A percentile compares a stretch with the other conserved stretches of the same genome.
Evolutionary conservation across 1,140 invertebrate species (phyloP).

Genomic region (Hesperophylax magnus): DNA sequence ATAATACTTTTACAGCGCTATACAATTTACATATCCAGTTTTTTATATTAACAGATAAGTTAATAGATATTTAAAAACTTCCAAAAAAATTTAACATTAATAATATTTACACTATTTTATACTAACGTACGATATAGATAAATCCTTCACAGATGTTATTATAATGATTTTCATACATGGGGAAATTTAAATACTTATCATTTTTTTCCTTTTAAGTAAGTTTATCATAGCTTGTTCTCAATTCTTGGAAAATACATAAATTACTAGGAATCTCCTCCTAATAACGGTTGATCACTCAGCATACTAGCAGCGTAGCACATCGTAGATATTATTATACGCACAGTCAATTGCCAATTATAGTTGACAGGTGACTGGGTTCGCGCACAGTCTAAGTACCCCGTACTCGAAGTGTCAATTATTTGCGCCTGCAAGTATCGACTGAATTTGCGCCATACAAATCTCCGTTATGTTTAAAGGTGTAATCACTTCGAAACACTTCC

Average conservation of each 20-base stretch:
- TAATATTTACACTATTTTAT: no score
- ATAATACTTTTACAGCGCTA: no score
- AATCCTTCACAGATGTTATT: neutral
- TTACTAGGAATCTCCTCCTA: neutral
- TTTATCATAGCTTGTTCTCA: neutral
- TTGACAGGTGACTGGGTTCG: neutral
- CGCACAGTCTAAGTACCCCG: neutral
- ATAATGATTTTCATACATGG: no score
- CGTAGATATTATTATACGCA: neutral
- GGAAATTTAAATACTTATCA: neutral
- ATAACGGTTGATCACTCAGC: conserved; percentile 1
- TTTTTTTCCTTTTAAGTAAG: neutral
- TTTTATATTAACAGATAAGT: no score
- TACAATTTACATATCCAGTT: no score
- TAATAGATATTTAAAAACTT: no score
- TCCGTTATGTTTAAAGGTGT: no score
- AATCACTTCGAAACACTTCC: no score
- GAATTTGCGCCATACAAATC: neutral
- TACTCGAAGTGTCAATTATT: conserved; percentile 14
- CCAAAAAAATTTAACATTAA: no score
- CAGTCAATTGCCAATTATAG: conserved; percentile 25
- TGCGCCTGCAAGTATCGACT: conserved; percentile 6
- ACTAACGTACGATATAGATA: no score
- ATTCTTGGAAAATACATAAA: neutral
- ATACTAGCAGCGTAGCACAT: neutral